Evolutionary conservation across 1,140 invertebrate species (phyloP).

Genomic region (Papilio dardanus): DNA sequence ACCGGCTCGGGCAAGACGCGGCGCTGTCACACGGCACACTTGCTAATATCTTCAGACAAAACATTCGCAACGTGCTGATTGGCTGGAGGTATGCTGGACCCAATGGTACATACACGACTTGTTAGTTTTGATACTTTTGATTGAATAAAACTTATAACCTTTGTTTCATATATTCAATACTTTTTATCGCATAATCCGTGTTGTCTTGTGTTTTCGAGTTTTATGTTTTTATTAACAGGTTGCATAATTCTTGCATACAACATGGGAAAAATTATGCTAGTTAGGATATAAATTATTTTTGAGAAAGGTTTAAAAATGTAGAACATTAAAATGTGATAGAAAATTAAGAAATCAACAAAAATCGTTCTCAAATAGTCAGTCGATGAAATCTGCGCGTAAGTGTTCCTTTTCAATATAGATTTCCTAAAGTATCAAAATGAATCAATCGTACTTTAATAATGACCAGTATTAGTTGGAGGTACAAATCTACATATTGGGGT

Average conservation of each 20-base stretch:
- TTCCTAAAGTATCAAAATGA: conserved; percentile 53
- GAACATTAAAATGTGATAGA: too few species aligned
- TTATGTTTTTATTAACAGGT: too few species aligned
- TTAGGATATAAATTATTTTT: too few species aligned
- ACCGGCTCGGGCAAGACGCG: conserved; percentile 47
- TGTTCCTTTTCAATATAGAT: conserved; percentile 50
- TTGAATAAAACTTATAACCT: too few species aligned
- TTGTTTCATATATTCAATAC: too few species aligned
- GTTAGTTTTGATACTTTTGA: conserved; percentile 55
- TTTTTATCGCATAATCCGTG: too few species aligned
- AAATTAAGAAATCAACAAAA: too few species aligned
- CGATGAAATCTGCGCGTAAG: not conserved
- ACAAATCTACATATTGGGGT: conserved; percentile 79
- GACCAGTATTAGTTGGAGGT: conserved; percentile 66
- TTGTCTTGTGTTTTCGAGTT: too few species aligned
- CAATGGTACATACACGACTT: conserved; percentile 22
- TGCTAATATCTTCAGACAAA: conserved; percentile 67
- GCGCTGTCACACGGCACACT: conserved; percentile 60
- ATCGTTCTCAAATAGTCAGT: too few species aligned
- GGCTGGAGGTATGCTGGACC: conserved; percentile 52
- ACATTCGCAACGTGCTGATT: conserved; percentile 69
- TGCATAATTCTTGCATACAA: too few species aligned
- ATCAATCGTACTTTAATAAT: conserved; percentile 63
- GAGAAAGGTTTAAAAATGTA: too few species aligned
- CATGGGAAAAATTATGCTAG: too few species aligned